Base-by-base conservation (phyloP, 2,888 invertebrate species). In the Neoascia interrupta region DNA sequence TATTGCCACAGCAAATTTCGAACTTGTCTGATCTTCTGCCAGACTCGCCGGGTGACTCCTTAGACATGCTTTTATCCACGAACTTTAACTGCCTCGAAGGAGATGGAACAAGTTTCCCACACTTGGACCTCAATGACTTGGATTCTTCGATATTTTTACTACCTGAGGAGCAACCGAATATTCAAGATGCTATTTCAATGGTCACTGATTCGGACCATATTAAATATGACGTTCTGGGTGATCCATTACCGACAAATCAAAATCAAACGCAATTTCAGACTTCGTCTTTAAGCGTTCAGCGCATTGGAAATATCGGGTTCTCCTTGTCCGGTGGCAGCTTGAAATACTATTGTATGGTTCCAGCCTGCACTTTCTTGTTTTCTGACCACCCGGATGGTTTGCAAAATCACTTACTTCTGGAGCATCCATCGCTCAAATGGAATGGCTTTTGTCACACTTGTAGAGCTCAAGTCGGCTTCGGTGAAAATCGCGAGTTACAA, bases 401-500 rank as follows among this genome's bases (percentile, higher is more conserved):
- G 5, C 83, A 86, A 28, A 84, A 83, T 51, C 89, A 89, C 75
- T 85, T 87, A 47, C 56, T 82, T 1, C 41, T 63, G n/a, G 85
- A 87, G 0, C 89, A 89, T 82, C 81, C 83, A 0, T 49, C 69
- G n/a, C 89, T 90, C 21, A 85, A 84, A 16, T 92, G 92, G 92
- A 90, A 90, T 73, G 92, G 92, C 0, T 90, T 89, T 82, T 92
- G 92, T 83, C 86, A 83, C 51, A 81, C 89, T 8, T 92, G 92
- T 81, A 89, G 90, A 83, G 23, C 58, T 1, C 72, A 83, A 15
- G 21, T 82, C 19, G 45, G 23, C 18, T 15, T 11, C 21, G n/a
- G 51, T n/a, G 11, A 74, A 15, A 18, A 70, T 36, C 19, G 56
- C 5, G 88, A 88, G 75, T 76, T 87, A 11, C 82, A 81, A 1